Conservation (phyloP, 92 coral and sea anemone genomes). For the Diadumene lineata region DNA sequence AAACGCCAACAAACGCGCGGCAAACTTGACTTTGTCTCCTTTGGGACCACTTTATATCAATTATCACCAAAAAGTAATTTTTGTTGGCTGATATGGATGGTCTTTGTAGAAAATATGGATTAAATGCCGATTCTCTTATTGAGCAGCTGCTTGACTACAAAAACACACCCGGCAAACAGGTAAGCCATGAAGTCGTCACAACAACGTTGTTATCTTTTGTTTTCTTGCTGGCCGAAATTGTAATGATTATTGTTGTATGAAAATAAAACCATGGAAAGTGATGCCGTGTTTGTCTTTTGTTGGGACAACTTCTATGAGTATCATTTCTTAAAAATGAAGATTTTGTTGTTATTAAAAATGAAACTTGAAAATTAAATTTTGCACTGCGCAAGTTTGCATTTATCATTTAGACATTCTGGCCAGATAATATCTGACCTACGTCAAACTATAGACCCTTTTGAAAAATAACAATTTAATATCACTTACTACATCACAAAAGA, state of each 20-base stretch:
- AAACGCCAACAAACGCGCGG: not conserved
- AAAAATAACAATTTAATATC: not conserved
- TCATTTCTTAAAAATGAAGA: no score
- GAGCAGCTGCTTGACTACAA: conserved; percentile 82
- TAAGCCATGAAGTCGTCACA: not conserved
- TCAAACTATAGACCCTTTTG: not conserved
- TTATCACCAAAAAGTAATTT: not conserved
- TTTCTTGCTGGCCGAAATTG: not conserved
- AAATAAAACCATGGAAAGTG: not conserved
- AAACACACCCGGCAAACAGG: conserved; percentile 55
- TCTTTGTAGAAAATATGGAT: conserved; percentile 62
- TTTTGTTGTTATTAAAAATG: no score
- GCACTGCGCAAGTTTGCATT: not conserved
- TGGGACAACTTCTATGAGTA: no score
- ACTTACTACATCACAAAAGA: not conserved
- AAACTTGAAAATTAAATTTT: no score
- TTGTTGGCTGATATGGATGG: conserved; percentile 37
- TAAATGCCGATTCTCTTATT: conserved; percentile 67
- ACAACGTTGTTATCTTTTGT: not conserved
- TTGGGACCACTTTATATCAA: conserved; percentile 6
- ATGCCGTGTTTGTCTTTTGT: no score
- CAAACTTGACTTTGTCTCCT: not conserved
- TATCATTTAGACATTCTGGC: no score
- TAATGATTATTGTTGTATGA: not conserved
- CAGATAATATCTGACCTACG: no score